Conservation (phyloP, 2,888 invertebrate genomes). For the Dryadula phaetusa region DNA sequence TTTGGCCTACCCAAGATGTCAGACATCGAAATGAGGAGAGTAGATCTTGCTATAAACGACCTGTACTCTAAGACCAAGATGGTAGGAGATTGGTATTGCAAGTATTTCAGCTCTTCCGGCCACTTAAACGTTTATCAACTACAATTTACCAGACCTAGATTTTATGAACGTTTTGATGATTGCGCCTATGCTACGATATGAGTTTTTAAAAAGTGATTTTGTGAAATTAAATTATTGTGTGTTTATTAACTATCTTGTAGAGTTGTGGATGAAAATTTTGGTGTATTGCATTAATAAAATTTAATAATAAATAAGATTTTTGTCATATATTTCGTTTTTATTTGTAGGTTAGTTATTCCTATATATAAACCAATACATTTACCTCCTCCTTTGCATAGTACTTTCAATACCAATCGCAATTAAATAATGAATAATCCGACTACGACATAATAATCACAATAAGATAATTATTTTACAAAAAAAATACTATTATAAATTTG, state of each 20-base stretch:
- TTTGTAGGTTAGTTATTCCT: not conserved
- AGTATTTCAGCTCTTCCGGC: conserved; percentile 56
- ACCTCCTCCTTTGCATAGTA: too few relatives aligned
- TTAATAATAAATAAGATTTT: not conserved
- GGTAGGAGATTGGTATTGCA: conserved; percentile 65
- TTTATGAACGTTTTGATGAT: conserved; percentile 58
- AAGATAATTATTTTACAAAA: too few relatives aligned
- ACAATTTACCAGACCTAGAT: conserved; percentile 60
- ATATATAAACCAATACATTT: not conserved
- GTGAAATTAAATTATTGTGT: conserved; percentile 2
- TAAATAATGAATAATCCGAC: too few relatives aligned
- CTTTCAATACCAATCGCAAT: too few relatives aligned
- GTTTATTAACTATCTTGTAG: conserved; percentile 2
- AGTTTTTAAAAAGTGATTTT: conserved; percentile 33
- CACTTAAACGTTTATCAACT: conserved; percentile 58
- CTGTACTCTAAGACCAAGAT: conserved; percentile 56
- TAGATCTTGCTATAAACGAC: conserved; percentile 68
- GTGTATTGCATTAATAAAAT: too few relatives aligned
- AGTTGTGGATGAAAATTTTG: not conserved
- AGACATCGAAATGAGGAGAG: conserved; percentile 63
- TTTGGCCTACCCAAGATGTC: conserved; percentile 78
- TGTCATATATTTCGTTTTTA: not conserved
- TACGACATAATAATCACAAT: not conserved
- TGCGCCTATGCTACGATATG: conserved; percentile 65
- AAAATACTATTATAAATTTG: too few relatives aligned